A percentile compares a stretch with the other conserved stretches of the same genome.
phyloP scores from a whole-genome alignment of 2,797 vertebrate genomes.

The Botia kubotai region DNA sequence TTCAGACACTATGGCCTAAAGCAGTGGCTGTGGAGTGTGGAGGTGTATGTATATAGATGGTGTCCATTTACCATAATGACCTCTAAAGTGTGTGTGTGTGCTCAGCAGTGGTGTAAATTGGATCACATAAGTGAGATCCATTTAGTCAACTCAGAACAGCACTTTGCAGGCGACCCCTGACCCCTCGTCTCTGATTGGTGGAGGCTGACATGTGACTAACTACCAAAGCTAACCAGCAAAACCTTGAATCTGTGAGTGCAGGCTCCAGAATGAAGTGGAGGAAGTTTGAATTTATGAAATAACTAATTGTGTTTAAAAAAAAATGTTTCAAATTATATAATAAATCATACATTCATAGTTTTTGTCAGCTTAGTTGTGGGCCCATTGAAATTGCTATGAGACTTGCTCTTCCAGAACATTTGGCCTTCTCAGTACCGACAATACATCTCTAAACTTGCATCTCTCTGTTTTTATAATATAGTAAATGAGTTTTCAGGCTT shows the following conservation, averaged over 20 bases:
- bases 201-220: background rate
- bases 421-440: background rate
- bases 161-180: background rate
- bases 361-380: background rate
- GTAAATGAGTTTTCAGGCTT: conserved; percentile 43
- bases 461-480: conserved; percentile 46
- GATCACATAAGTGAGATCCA: background rate
- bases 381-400: background rate
- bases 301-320: too few species aligned
- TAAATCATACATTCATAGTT: too few species aligned
- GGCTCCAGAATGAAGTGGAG: too few species aligned
- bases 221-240: too few species aligned
- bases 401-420: too few species aligned
- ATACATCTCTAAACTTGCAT: conserved; percentile 1
- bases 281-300: too few species aligned
- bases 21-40: background rate
- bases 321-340: too few species aligned
- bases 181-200: background rate
- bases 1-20: background rate
- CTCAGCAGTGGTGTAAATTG: conserved; percentile 1
- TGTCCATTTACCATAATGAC: conserved; percentile 2
- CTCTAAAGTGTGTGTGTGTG: background rate
- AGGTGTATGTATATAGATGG: conserved; percentile 17
- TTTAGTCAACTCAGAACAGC: background rate
- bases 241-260: too few species aligned